Base-by-base conservation (phyloP, 2,113 vertebrate genomes). In the Tetraodon nigroviridis region DNA sequence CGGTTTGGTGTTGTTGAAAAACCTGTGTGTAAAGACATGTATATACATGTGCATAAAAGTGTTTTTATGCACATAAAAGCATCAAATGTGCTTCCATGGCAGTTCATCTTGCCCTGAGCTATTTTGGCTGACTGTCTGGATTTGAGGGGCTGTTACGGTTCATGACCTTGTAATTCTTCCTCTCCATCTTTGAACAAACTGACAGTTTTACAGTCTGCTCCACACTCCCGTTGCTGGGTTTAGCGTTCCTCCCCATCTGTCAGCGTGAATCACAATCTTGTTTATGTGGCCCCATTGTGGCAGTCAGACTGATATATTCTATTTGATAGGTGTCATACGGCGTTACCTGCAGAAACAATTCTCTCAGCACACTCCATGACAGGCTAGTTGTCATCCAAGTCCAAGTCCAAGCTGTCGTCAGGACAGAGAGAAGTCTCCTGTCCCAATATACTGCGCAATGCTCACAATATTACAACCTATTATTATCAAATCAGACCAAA, bases 261-360 rank as follows among this genome's bases (percentile, higher is more conserved):
- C 83, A 75, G 73, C 73, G 76, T 62, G 58, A 77, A 80, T 72
- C 69, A 78, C 76, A 65, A 81, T 78, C 61, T 73, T 24, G 37
- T 13, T 7, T 65, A 70, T 66, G 76, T 62, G 54, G 71, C 61
- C 75, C 73, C 65, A 55, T 47, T 49, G 67, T 70, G 73, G 63
- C 80, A 79, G 63, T 83, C 81, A 83, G 77, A 72, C 64, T 79
- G 22, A 84, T 82, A 58, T 65, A 83, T 73, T 69, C 47, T 71
- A 68, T 84, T 76, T 66, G 75, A 64, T 61, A 14, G 64, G 55
- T 81, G 73, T 83, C 75, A 74, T 74, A 71, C 83, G 63, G 78
- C 78, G 83, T 84, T 71, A 78, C 76, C 76, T 84, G 62, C 53
- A 49, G 54, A 75, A 56, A 78, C 73, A 73, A 61, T 27, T 71